phyloP scores from a whole-genome alignment of 2,113 vertebrate species.

The Hippocampus barbouri region DNA sequence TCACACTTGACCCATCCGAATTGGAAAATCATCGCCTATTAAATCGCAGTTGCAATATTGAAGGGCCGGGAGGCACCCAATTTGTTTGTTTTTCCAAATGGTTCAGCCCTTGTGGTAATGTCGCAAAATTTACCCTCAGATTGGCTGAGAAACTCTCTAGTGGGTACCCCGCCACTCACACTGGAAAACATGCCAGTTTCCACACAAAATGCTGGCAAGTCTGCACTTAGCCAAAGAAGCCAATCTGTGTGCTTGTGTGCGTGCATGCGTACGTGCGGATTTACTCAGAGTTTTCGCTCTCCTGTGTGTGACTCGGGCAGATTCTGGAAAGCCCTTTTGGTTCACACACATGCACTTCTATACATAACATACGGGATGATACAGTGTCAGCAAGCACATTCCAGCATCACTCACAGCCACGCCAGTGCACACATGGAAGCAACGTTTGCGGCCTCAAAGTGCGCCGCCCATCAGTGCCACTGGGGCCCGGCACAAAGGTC shows the following conservation, averaged over 20 bases:
- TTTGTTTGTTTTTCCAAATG: too few species aligned
- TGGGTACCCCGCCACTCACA: too few species aligned
- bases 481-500: constrained; percentile 38
- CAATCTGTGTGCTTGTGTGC: too few species aligned
- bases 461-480: not conserved
- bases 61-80: too few species aligned
- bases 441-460: constrained; percentile 9
- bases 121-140: too few species aligned
- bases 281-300: not conserved
- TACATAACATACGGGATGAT: not conserved
- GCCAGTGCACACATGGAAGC: constrained; percentile 2
- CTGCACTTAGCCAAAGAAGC: constrained; percentile 44
- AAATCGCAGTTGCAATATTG: too few species aligned
- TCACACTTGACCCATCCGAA: too few species aligned
- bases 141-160: too few species aligned
- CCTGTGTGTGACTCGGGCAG: not conserved
- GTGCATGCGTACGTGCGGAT: not conserved
- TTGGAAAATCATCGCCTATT: too few species aligned
- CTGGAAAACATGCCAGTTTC: too few species aligned
- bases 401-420: constrained; percentile 15
- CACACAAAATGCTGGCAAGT: constrained; percentile 45
- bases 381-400: constrained; percentile 30
- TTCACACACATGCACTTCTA: not conserved
- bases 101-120: too few species aligned
- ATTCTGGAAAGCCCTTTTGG: not conserved